phyloP scores from a whole-genome alignment of 2,113 vertebrate genomes.

The Cololabis saira region DNA sequence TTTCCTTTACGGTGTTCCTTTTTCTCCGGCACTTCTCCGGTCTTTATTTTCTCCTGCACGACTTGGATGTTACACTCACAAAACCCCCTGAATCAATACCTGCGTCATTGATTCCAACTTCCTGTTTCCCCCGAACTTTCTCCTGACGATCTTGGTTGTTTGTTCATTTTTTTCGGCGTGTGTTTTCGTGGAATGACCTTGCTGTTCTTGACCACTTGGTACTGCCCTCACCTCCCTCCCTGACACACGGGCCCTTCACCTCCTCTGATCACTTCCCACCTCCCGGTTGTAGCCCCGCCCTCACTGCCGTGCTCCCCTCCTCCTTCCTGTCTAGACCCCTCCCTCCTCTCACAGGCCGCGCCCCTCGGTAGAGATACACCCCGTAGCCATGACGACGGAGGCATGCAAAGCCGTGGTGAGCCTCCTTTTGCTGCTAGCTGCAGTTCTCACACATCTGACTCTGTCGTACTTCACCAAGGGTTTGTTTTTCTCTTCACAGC shows the following conservation, averaged over 20 bases:
- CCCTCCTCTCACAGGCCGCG: constrained; percentile 90
- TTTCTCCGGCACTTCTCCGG: background rate
- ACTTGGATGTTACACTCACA: constrained; percentile 26
- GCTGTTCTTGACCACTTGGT: constrained; percentile 69
- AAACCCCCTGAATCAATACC: constrained; percentile 60
- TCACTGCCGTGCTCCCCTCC: constrained; percentile 90
- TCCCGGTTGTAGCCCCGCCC: constrained; percentile 84
- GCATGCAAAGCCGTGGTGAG: constrained; percentile 89
- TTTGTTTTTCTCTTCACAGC: background rate
- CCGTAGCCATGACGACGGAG: constrained; percentile 88
- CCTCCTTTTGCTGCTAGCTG: constrained; percentile 62
- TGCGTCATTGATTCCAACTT: constrained; percentile 42
- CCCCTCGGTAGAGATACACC: constrained; percentile 87
- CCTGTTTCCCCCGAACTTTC: constrained; percentile 3
- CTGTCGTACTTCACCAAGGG: background rate
- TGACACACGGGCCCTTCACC: constrained; percentile 29
- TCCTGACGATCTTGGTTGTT: constrained; percentile 49
- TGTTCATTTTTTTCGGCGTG: background rate
- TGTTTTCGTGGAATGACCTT: constrained; percentile 70
- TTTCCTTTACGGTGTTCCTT: constrained; percentile 33
- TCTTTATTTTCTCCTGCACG: constrained; percentile 34
- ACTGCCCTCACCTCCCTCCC: constrained; percentile 25
- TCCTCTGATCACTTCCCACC: constrained; percentile 42
- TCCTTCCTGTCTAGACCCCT: constrained; percentile 88
- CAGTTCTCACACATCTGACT: constrained; percentile 12